Base-by-base conservation (phyloP, 2,888 invertebrate species). In the Acrobeloides nanus region DNA sequence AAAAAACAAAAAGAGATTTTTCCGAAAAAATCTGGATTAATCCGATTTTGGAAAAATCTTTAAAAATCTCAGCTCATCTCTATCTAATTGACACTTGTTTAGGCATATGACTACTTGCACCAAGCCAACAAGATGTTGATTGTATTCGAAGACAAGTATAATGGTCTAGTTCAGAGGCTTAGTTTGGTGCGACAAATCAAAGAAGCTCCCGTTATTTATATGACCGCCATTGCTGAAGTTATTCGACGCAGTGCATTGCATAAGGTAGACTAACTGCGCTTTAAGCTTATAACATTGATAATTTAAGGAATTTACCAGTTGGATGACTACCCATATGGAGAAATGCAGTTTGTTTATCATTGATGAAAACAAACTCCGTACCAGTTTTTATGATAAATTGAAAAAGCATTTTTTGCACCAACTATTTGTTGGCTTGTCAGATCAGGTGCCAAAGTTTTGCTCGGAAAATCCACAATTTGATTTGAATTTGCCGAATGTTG, bases 401-500 rank as follows among this genome's bases (percentile, higher is more conserved):
- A 85, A 87, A 21, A 85, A 85, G 0, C 93, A 81, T 68, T 81
- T 81, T 60, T 79, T 95, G 5, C 83, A 83, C 55, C 81, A 83
- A 10, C 76, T 95, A 33, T 95, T 95, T 76, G 86, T 87, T 1
- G 92, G 92, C 0, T 82, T 93, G 80, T 84, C 84, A 43, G 92
- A 92, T 68, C 77, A 84, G 53, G 86, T 89, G 1, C 84, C 85
- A 2, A 79, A 83, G 0, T 92, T 86, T 75, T 89, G 87, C 41
- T 59, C 68, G 0, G 55, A 59, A 37, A 44, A 48, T 7, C 41
- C 50, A 4, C 52, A 60, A 15, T 63, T 63, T 48, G 70, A 70
- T 44, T 47, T 53, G 6, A 45, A 52, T 6, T 37, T 70, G 26
- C 70, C 70, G 4, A 47, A 49, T 12, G 51, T 70, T 20, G 51